Conservation (phyloP, 2,888 invertebrate species). For the Tanytarsus gracilentus region DNA sequence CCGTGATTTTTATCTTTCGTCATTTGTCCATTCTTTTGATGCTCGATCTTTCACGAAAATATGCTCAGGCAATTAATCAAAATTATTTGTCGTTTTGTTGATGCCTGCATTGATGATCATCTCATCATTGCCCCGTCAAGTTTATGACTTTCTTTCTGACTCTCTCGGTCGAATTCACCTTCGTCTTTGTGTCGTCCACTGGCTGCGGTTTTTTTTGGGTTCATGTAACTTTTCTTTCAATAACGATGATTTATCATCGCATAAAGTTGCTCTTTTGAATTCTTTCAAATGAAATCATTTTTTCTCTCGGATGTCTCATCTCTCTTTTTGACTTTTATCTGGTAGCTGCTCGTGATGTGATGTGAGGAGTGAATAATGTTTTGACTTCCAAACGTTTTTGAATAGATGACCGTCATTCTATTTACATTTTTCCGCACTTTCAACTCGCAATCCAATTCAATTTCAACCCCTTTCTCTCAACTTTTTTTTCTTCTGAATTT, state of each 20-base stretch:
- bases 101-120: conserved; percentile 10
- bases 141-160: conserved; percentile 12
- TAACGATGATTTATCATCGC: conserved; percentile 13
- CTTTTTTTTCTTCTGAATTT: not conserved
- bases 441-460: not conserved
- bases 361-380: conserved; percentile 23
- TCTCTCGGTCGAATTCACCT: not conserved
- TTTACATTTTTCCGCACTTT: not conserved
- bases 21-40: conserved; percentile 7
- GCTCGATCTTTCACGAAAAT: not conserved
- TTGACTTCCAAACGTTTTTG: conserved; percentile 12
- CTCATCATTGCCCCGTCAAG: not conserved
- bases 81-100: conserved; percentile 39
- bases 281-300: not conserved
- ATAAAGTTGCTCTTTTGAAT: conserved; percentile 10
- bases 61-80: conserved; percentile 37
- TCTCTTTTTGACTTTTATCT: not conserved
- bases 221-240: conserved; percentile 1
- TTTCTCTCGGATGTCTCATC: not conserved
- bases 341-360: not conserved
- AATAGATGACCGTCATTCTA: not conserved
- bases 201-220: not conserved
- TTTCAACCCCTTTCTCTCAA: not conserved
- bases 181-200: conserved; percentile 3
- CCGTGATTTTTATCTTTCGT: too few species aligned